Evolutionary conservation across 2,113 vertebrate species (phyloP), one percentile per base, ranked within the genome.

Genomic region (Sander vitreus): DNA sequence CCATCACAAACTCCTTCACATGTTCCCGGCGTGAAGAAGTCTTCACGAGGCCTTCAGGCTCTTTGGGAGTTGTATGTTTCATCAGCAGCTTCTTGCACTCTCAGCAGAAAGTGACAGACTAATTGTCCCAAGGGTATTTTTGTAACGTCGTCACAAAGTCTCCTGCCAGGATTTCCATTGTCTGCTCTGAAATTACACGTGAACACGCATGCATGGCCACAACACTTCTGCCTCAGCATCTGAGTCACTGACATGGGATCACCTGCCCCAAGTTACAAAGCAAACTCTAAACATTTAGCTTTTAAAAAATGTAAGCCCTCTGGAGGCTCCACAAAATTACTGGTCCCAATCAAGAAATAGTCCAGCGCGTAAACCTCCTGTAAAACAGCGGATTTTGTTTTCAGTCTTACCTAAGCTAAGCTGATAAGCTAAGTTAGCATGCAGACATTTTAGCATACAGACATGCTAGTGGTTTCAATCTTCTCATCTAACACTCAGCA

Each of bases 21-120:
- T 36, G 72, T 64, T 70, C 64, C 63, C 84, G 57, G 55, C 51
- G 1, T 65, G 72, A 76, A 74, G 8, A 57, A 71, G 75, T 48
- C 39, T 74, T 71, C 21, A 3, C 18, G 15, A 45, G 27, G 74
- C 86, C 77, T 70, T 43, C 53, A 10, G 87, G 88, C 77, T 50
- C 62, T 59, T 14, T 39, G 30, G 43, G 43, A 55, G 55, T 30
- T 70, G 73, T 1, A 2, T 55, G 74, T 71, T 36, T 90, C 66
- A 76, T 89, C 64, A 30, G 30, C 1, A 2, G 6, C 62, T 66
- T 82, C 57, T 66, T 80, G 89, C 88, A 8, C 6, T 39, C 73
- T 93, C 83, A 90, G 89, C 91, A 81, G 83, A 86, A 88, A 85
- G 64, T 53, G 73, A 88, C 80, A 72, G 78, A 63, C 59, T 76